Evolutionary conservation across 2,888 invertebrate genomes (phyloP).

Genomic region (Drosophila mettleri): DNA sequence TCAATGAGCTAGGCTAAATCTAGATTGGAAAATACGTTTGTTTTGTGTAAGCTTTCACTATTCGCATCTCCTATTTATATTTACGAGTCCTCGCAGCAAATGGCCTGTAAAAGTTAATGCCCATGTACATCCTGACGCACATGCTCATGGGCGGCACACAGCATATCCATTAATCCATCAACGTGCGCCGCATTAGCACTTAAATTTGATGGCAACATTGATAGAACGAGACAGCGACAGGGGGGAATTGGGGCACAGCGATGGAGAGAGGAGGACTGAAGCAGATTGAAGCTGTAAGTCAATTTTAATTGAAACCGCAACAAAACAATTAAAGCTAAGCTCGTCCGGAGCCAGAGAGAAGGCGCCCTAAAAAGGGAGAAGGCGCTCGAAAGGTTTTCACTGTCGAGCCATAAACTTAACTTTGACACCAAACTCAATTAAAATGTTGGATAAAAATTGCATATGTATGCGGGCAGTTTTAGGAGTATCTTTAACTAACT

Average conservation of each 20-base stretch:
- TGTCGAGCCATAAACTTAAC: constrained; percentile 67
- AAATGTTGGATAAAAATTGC: constrained; percentile 72
- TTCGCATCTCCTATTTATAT: constrained; percentile 29
- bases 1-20: not conserved
- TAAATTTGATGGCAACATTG: constrained; percentile 40
- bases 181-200: constrained; percentile 49
- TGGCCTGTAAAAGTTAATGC: constrained; percentile 49
- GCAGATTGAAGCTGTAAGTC: constrained; percentile 46
- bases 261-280: not conserved
- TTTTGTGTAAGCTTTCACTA: constrained; percentile 1
- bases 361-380: constrained; percentile 23
- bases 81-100: constrained; percentile 40
- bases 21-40: constrained; percentile 13
- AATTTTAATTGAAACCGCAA: constrained; percentile 75
- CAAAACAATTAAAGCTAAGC: constrained; percentile 76
- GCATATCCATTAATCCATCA: constrained; percentile 53
- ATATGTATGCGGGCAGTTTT: constrained; percentile 54
- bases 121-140: constrained; percentile 10
- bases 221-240: not conserved
- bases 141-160: constrained; percentile 9
- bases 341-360: constrained; percentile 12
- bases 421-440: constrained; percentile 76
- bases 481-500: constrained; percentile 59
- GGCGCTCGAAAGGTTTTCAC: constrained; percentile 23
- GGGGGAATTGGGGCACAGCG: too few species aligned